Percentiles rank a stretch among this genome's conserved stretches.
Conservation (phyloP, 2,888 invertebrate genomes). For the Amiota mariae region DNA sequence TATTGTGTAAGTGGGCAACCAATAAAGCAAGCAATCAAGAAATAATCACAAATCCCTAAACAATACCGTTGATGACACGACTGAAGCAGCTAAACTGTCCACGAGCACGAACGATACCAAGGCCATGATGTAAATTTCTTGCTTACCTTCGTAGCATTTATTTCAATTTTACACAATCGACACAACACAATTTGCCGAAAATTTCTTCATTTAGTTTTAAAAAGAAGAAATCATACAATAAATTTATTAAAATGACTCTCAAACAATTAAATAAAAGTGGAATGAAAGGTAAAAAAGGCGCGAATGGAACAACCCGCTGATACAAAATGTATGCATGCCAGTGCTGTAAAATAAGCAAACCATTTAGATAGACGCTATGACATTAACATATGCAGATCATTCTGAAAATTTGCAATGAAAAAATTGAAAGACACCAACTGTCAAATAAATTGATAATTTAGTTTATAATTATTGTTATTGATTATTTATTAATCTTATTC, state of each 20-base stretch:
- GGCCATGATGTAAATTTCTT: constrained; percentile 5
- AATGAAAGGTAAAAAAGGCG: constrained; percentile 15
- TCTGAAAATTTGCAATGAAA: no score
- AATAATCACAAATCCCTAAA: not conserved
- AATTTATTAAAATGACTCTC: constrained; percentile 1
- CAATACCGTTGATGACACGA: constrained; percentile 4
- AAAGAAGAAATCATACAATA: not conserved
- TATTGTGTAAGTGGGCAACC: not conserved
- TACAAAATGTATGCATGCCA: not conserved
- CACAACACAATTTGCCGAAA: no score
- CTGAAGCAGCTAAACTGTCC: not conserved
- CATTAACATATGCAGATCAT: no score
- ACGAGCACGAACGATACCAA: not conserved
- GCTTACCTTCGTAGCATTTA: not conserved
- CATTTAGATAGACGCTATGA: no score
- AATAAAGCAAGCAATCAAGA: not conserved
- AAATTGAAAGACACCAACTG: no score
- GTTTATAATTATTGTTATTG: no score
- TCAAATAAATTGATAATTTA: no score
- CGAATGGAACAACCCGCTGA: constrained; percentile 13
- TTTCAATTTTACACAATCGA: not conserved
- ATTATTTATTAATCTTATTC: no score
- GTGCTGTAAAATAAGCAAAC: no score
- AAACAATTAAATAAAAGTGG: constrained; percentile 1
- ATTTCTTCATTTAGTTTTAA: no score